Base-by-base conservation (phyloP, 2,797 vertebrate species). In the Emys orbicularis region DNA sequence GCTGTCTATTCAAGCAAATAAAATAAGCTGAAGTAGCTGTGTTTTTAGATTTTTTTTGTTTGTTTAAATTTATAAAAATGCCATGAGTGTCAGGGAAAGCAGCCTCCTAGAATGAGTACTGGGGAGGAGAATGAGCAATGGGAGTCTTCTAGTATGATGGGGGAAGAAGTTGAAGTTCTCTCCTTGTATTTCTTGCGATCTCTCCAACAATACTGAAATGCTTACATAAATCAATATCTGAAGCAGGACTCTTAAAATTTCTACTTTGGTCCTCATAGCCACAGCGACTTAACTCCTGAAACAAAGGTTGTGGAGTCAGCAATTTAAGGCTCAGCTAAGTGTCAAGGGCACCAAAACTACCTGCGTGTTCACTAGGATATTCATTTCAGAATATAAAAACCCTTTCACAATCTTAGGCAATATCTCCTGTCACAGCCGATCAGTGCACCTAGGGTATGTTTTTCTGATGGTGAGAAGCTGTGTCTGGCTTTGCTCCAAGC, bases 1-100 rank as follows among this genome's bases (percentile, higher is more conserved):
- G 12, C 53, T 57, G 0, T n/a, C 47, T 89, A 27, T 47, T 89
- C 91, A 92, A 84, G 37, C 31, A 94, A 86, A 89, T 79, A 68
- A 16, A 79, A 61, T 83, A 68, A 90, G 74, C n/a, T 41, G n/a
- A 44, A 74, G 21, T 12, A 74, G 23, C 37, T 74, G 23, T 13
- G 10, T 6, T 72, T 41, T 72, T 72, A 37, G n/a, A 37, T 23
- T 21, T 37, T 72, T 41, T 54, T 41, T 41, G 41, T 41, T 65
- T 65, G 65, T 68, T 68, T 34, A 34, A 1, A 37, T 91, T 68
- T 81, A 11, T 29, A 23, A 2, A 7, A 81, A 79, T 84, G 11
- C 27, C 2, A 10, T 44, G 0, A 41, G 31, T 9, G 34, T 84
- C 2, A 74, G 80, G 8, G 89, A 56, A 19, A 74, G 7, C 34